Base-by-base conservation (phyloP, 2,797 vertebrate genomes). In the Decapterus maruadsi region DNA sequence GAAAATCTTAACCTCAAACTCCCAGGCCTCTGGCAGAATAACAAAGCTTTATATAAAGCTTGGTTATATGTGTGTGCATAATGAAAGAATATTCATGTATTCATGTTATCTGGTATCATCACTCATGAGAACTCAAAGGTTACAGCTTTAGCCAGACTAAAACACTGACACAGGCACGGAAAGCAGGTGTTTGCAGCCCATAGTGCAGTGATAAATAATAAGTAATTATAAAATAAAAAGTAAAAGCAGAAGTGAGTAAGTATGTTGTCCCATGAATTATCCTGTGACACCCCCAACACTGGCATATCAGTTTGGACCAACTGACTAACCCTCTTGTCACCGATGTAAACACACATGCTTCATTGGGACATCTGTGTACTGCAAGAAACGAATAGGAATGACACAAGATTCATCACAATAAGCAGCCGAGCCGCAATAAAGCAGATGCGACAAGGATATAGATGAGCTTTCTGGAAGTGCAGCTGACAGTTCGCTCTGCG, bases 341-440 rank as follows among this genome's bases (percentile, higher is more conserved):
- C 40, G 4, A 34, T 65, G 4, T 54, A 29, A 57, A 53, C n/a
- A 62, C 10, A 50, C 3, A 43, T 36, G 9, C 17, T 53, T 50
- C 40, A 51, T 0, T 38, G 16, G n/a, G 29, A 62, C 34, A 20
- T 58, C 12, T 50, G 8, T 54, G 40, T 13, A 48, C 2, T 14
- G 3, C 56, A 22, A 55, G 10, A 63, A 58, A 54, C 34, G 71
- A 59, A 55, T 54, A n/a, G 19, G 70, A 67, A 40, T 7, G 31
- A 40, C 50, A 50, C 45, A 31, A 29, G 6, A 54, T 31, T 45
- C 77, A 71, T 80, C 61, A 68, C 26, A 77, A 65, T 42, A 66
- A 65, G 60, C 59, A 78, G 17, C 42, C 19, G 63, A 63, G 51
- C 17, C 14, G 29, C 29, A 56, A 55, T 22, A 26, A 71, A 60